These are phyloP conservation scores for Polydesmus complanatus DNA, from an alignment of 2,888 invertebrate species.

Conservation along the genomic window DNA sequence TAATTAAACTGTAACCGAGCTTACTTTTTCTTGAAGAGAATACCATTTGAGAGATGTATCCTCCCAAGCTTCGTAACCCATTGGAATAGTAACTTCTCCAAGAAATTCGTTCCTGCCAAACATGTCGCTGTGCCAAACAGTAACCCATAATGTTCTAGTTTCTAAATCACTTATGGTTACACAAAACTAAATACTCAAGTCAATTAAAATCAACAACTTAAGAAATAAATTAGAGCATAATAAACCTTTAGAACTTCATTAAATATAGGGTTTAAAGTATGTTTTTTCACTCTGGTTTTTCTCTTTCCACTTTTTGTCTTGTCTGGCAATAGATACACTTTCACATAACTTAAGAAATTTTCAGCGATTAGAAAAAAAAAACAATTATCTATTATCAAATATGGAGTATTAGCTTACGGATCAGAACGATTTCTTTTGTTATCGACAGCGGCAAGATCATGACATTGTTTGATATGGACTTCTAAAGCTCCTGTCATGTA, in stretches of 20 bases:
- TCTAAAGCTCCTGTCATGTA: constrained; percentile 77
- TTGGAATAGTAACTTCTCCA: constrained; percentile 82
- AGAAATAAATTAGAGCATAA: neutral
- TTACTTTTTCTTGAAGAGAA: constrained; percentile 78
- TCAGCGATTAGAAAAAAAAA: neutral
- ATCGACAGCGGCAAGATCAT: constrained; percentile 82
- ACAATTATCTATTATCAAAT: too few relatives aligned
- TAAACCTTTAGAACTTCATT: constrained; percentile 69
- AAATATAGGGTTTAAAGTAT: constrained; percentile 83
- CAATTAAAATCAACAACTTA: constrained; percentile 10
- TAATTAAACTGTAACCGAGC: too few relatives aligned
- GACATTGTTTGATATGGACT: constrained; percentile 75
- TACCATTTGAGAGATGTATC: constrained; percentile 85
- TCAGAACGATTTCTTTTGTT: constrained; percentile 80
- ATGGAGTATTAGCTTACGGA: constrained; percentile 68
- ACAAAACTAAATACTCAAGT: constrained; percentile 46
- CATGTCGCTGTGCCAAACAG: constrained; percentile 96
- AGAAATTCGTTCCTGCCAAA: constrained; percentile 94
- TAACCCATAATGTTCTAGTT: constrained; percentile 80
- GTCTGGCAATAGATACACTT: constrained; percentile 89
- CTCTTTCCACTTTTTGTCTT: constrained; percentile 90
- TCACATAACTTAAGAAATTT: constrained; percentile 40
- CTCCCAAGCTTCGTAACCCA: constrained; percentile 85
- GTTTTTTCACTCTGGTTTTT: constrained; percentile 92
- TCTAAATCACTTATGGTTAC: constrained; percentile 77